Evolutionary conservation across 2,113 vertebrate genomes (phyloP).

Genomic region (Benitochromis conjunctus): DNA sequence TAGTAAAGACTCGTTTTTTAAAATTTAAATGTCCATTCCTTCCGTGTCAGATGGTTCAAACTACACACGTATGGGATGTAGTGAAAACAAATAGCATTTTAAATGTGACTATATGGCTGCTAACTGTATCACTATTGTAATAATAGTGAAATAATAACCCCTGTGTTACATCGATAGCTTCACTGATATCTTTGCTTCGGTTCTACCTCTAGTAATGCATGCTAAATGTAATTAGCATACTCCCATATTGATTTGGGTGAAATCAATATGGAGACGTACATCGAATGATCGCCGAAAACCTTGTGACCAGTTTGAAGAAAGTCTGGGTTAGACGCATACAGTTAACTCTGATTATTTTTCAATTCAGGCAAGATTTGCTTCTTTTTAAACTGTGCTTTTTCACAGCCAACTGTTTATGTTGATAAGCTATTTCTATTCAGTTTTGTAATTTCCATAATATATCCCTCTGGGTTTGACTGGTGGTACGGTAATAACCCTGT

Average conservation of each 20-base stretch:
- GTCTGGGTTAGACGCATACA: not conserved
- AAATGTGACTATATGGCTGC: not conserved
- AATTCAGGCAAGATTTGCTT: not conserved
- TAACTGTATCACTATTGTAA: not conserved
- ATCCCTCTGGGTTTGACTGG: slow-evolving; percentile 10
- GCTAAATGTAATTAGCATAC: not conserved
- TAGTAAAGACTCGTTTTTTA: too few species aligned
- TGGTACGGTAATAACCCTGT: slow-evolving; percentile 3
- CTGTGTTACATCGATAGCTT: not conserved
- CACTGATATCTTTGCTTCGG: not conserved
- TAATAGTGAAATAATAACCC: not conserved
- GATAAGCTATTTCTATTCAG: slow-evolving; percentile 29
- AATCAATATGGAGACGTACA: not conserved
- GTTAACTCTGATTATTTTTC: not conserved
- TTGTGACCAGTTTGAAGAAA: not conserved
- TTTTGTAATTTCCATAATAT: slow-evolving; percentile 26
- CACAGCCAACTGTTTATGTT: not conserved
- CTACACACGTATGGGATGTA: not conserved
- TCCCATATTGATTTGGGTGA: not conserved
- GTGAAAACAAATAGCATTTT: not conserved
- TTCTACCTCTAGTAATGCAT: not conserved
- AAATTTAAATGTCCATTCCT: too few species aligned
- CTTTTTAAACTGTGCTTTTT: not conserved
- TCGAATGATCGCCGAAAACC: not conserved
- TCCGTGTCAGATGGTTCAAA: not conserved